phyloP scores from a whole-genome alignment of 2,797 vertebrate genomes.

The Tangara arthus region DNA sequence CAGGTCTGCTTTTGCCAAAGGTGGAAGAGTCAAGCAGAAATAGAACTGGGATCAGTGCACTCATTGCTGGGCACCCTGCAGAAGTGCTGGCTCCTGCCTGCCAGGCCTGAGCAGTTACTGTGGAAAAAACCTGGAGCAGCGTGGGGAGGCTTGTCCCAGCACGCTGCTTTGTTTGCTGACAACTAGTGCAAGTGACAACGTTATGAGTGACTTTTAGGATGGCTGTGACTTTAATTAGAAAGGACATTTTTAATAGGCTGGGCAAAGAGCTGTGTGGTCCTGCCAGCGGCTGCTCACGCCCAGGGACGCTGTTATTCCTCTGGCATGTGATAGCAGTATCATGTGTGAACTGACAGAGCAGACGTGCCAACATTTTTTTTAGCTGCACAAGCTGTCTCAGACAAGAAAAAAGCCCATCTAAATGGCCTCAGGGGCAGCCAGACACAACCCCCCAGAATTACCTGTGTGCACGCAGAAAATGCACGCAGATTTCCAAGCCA shows the following conservation, averaged over 20 bases:
- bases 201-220: background rate
- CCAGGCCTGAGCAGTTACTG: background rate
- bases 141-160: background rate
- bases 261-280: background rate
- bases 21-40: background rate
- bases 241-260: conserved; percentile 1
- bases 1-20: background rate
- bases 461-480: background rate
- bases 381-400: background rate
- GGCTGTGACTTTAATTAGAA: background rate
- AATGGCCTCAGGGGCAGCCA: background rate
- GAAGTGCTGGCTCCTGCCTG: fast-evolving
- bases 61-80: background rate
- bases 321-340: background rate
- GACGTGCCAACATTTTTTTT: background rate
- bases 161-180: background rate
- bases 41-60: fast-evolving
- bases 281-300: background rate
- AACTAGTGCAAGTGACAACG: background rate
- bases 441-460: background rate
- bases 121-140: background rate
- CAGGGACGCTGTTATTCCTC: background rate
- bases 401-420: background rate
- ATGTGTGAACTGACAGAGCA: conserved; percentile 14
- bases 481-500: background rate